Evolutionary conservation across 1,140 invertebrate species (phyloP).

Genomic region (Drosophila ananassae): DNA sequence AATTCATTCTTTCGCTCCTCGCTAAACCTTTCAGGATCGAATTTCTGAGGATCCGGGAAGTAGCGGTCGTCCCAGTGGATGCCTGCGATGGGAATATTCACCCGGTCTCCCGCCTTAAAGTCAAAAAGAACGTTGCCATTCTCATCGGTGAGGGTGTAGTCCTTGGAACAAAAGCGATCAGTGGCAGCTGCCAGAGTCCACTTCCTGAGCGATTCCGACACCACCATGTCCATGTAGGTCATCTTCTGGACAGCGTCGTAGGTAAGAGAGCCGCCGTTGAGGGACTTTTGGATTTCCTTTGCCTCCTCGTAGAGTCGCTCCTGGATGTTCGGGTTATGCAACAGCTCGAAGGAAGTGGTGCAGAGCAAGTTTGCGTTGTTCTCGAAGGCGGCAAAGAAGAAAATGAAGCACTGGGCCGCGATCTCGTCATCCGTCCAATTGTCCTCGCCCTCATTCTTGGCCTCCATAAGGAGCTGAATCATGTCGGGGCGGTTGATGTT

Average conservation of each 20-base stretch:
- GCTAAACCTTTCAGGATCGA: slow-evolving; percentile 85
- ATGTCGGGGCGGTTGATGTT: slow-evolving; percentile 83
- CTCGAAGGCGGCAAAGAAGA: slow-evolving; percentile 87
- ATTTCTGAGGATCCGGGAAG: slow-evolving; percentile 85
- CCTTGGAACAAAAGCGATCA: slow-evolving; percentile 85
- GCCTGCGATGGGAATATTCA: slow-evolving; percentile 84
- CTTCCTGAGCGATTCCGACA: slow-evolving; percentile 86
- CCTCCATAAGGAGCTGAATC: slow-evolving; percentile 84
- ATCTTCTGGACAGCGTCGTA: slow-evolving; percentile 86
- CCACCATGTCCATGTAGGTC: slow-evolving; percentile 88
- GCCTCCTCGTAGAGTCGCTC: slow-evolving; percentile 86
- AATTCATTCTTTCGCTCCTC: slow-evolving; percentile 81
- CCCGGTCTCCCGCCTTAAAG: slow-evolving; percentile 51
- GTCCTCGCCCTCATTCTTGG: slow-evolving; percentile 65
- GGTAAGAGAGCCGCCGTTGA: slow-evolving; percentile 83
- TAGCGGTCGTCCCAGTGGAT: slow-evolving; percentile 85
- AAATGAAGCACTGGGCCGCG: slow-evolving; percentile 84
- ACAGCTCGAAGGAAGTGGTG: slow-evolving; percentile 85
- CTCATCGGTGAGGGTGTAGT: slow-evolving; percentile 82
- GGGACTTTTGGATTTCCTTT: slow-evolving; percentile 70
- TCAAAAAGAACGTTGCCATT: slow-evolving; percentile 50
- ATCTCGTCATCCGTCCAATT: slow-evolving; percentile 85
- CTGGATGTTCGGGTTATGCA: slow-evolving; percentile 86
- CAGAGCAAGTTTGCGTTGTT: slow-evolving; percentile 86
- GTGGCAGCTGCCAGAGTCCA: slow-evolving; percentile 85